Evolutionary conservation across 2,888 invertebrate genomes (phyloP).

Genomic region (Cataglyphis altisquamis): DNA sequence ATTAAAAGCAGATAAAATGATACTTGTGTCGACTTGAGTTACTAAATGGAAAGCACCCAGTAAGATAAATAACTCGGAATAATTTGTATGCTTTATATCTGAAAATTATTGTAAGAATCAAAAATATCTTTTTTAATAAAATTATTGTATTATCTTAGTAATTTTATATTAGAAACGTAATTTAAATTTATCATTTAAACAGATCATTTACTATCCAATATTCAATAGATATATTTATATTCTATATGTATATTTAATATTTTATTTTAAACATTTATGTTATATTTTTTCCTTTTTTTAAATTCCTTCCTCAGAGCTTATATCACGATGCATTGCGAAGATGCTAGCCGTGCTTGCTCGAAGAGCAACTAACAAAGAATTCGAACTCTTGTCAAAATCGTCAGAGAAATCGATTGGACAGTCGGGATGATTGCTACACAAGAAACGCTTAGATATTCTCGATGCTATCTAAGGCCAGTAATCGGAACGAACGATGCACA

Average conservation of each 20-base stretch:
- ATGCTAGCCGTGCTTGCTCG: slow-evolving; percentile 57
- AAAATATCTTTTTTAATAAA: not conserved
- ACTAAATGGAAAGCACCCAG: too few species aligned
- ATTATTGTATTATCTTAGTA: not conserved
- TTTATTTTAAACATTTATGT: not conserved
- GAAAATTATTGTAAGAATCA: not conserved
- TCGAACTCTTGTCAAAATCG: slow-evolving; percentile 50
- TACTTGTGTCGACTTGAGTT: too few species aligned
- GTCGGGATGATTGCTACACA: slow-evolving; percentile 59
- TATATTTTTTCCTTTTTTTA: not conserved
- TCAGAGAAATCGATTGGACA: slow-evolving; percentile 61
- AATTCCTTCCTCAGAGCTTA: slow-evolving; percentile 27
- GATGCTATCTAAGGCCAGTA: slow-evolving; percentile 54
- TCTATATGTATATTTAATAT: not conserved
- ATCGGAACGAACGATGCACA: slow-evolving; percentile 66
- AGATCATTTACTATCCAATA: slow-evolving; percentile 10
- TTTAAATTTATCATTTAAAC: not conserved
- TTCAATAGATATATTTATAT: slow-evolving; percentile 3
- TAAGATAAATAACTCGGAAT: not conserved
- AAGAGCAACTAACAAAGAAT: slow-evolving; percentile 48
- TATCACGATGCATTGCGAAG: slow-evolving; percentile 51
- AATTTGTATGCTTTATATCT: not conserved
- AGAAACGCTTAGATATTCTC: slow-evolving; percentile 58
- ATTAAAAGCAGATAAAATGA: too few species aligned
- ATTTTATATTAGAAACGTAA: not conserved